Evolutionary conservation across 1,140 invertebrate genomes (phyloP).

Genomic region (Mycetomoellerius zeteki): DNA sequence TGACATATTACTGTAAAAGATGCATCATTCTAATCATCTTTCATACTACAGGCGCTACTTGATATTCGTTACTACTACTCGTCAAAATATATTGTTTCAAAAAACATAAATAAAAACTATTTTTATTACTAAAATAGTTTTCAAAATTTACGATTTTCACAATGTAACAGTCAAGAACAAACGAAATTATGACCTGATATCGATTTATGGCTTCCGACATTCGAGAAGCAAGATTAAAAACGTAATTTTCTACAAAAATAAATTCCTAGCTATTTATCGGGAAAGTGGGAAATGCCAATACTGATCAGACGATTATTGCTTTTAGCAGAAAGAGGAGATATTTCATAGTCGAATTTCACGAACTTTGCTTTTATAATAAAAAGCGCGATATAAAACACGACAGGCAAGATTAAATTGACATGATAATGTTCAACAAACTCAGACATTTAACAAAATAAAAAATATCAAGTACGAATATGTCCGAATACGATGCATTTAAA

Average conservation of each 20-base stretch:
- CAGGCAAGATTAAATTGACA: not conserved
- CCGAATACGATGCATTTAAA: constrained; percentile 17
- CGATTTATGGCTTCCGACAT: constrained; percentile 23
- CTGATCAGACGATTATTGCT: constrained; percentile 11
- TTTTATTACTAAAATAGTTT: not conserved
- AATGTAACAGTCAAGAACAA: not conserved
- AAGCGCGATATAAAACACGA: not conserved
- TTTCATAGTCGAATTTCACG: constrained; percentile 12
- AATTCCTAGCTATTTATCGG: constrained; percentile 26
- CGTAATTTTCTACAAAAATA: constrained; percentile 34
- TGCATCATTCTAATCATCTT: constrained; percentile 50
- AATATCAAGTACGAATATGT: not conserved
- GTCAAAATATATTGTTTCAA: not conserved
- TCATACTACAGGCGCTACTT: not conserved
- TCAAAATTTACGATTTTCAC: not conserved
- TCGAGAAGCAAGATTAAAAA: not conserved
- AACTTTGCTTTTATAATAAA: not conserved
- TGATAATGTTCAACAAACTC: not conserved
- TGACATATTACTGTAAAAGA: constrained; percentile 46
- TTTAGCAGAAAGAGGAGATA: not conserved
- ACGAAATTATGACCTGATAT: not conserved
- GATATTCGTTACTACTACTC: not conserved
- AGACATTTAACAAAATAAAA: not conserved
- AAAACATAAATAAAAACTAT: not conserved
- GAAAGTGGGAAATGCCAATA: constrained; percentile 3